Evolutionary conservation across 2,888 invertebrate species (phyloP).

Genomic region (Hyles lineata): DNA sequence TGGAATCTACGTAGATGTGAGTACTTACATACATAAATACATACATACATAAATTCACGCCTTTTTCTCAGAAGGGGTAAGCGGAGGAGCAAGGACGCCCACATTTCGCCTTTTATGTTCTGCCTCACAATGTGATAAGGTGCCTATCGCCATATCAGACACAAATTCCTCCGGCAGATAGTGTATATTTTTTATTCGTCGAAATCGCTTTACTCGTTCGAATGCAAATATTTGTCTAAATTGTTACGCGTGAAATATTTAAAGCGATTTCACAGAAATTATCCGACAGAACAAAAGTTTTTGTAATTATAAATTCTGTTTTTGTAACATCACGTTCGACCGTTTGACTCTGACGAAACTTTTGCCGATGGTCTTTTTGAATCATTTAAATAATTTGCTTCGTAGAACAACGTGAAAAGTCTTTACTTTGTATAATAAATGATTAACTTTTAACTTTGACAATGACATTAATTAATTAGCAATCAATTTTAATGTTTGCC

Average conservation of each 20-base stretch:
- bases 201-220: no score
- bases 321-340: background rate
- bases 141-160: no score
- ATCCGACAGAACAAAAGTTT: background rate
- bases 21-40: no score
- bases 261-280: background rate
- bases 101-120: no score
- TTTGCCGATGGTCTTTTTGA: background rate
- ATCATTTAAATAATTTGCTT: slow-evolving; percentile 8
- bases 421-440: background rate
- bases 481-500: background rate
- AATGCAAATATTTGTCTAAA: background rate
- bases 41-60: no score
- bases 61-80: no score
- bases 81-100: no score
- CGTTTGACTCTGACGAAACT: slow-evolving; percentile 12
- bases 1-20: slow-evolving; percentile 93
- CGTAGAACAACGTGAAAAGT: background rate
- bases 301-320: slow-evolving; percentile 17
- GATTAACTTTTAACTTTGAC: background rate
- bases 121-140: no score
- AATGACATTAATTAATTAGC: background rate
- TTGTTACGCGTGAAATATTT: background rate
- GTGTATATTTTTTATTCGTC: no score
- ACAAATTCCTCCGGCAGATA: no score